Evolutionary conservation across 2,888 invertebrate genomes (phyloP).

Genomic region (Brenthis daphne): DNA sequence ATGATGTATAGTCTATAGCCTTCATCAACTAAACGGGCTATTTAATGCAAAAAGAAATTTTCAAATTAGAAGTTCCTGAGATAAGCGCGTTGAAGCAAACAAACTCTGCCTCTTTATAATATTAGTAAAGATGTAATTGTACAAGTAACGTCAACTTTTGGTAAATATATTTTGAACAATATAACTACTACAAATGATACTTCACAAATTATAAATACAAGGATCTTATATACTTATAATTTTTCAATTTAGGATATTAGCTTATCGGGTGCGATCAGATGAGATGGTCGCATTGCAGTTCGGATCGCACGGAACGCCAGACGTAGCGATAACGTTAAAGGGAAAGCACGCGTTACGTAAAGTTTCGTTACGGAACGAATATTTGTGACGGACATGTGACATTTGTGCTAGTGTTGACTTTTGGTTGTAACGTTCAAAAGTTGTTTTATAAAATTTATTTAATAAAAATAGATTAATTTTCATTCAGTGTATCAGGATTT

Average conservation of each 20-base stretch:
- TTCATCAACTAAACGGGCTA: no score
- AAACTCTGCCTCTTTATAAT: no score
- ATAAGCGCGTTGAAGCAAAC: no score
- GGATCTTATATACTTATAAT: not conserved
- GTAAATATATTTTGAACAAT: not conserved
- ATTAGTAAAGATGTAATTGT: not conserved
- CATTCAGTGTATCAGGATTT: no score
- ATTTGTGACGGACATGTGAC: conserved; percentile 19
- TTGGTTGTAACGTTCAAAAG: conserved; percentile 10
- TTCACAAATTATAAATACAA: not conserved
- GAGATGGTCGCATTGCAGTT: conserved; percentile 73
- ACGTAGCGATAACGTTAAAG: conserved; percentile 66
- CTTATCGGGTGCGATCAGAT: conserved; percentile 29
- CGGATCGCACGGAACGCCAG: conserved; percentile 62
- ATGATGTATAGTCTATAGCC: no score
- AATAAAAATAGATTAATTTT: no score
- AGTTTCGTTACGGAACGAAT: conserved; percentile 11
- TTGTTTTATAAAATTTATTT: no score
- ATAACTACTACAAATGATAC: not conserved
- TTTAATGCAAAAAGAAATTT: no score
- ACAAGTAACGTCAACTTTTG: not conserved
- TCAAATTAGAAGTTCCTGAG: no score
- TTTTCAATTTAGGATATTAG: conserved; percentile 16
- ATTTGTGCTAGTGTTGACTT: conserved; percentile 25
- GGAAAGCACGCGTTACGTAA: conserved; percentile 61